phyloP scores from a whole-genome alignment of 2,888 invertebrate species.

The Uloborus plumipes region DNA sequence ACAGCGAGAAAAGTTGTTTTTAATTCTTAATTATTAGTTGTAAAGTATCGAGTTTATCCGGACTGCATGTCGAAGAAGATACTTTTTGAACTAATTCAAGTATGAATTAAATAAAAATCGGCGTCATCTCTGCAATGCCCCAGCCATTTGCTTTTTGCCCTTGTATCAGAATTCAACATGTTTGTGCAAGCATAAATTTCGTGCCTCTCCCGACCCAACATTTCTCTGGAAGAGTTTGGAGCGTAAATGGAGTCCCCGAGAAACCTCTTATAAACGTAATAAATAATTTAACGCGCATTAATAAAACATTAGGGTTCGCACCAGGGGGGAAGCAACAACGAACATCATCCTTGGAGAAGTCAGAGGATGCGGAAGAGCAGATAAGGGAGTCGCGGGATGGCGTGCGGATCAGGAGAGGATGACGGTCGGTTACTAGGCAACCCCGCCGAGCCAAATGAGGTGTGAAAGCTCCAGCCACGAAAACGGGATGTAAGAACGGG shows the following conservation, averaged over 20 bases:
- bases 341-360: background rate
- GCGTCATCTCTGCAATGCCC: too few species aligned
- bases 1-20: too few species aligned
- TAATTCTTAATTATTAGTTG: too few species aligned
- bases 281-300: conserved; percentile 63
- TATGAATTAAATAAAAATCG: too few species aligned
- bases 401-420: conserved; percentile 47
- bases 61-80: too few species aligned
- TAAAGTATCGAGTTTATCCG: too few species aligned
- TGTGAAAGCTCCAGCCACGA: conserved; percentile 62
- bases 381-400: conserved; percentile 46
- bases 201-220: conserved; percentile 5
- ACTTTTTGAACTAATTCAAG: too few species aligned
- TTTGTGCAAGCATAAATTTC: too few species aligned
- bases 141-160: too few species aligned
- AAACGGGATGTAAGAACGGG: conserved; percentile 38
- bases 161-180: too few species aligned
- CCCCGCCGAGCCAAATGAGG: conserved; percentile 57
- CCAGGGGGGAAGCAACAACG: conserved; percentile 19
- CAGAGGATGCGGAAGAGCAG: conserved; percentile 26
- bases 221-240: conserved; percentile 19
- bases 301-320: conserved; percentile 53
- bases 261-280: conserved; percentile 53
- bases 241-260: conserved; percentile 11
- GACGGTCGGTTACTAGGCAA: conserved; percentile 58